phyloP scores from a whole-genome alignment of 64 coral and sea anemone genomes.

The Stylophora pistillata region DNA sequence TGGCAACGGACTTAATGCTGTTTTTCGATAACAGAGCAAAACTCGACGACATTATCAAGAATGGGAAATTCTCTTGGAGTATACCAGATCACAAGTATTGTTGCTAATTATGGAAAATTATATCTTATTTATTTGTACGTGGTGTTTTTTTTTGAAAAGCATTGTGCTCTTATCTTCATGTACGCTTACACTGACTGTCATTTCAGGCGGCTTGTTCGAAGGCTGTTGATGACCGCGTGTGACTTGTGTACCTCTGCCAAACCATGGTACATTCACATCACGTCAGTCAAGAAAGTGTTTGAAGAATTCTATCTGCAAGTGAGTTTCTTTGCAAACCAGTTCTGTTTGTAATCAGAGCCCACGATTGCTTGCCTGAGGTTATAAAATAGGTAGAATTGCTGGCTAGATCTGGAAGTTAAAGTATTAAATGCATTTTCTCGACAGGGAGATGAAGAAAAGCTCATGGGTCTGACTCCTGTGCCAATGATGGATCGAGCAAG shows the following conservation, averaged over 20 bases:
- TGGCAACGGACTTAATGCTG: conserved; percentile 79
- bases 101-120: too few relatives aligned
- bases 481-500: conserved; percentile 93
- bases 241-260: conserved; percentile 78
- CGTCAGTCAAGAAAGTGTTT: conserved; percentile 88
- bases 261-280: conserved; percentile 78
- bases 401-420: too few relatives aligned
- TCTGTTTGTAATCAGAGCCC: not conserved
- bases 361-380: too few relatives aligned
- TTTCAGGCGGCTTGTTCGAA: conserved; percentile 68
- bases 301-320: conserved; percentile 98
- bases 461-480: conserved; percentile 70
- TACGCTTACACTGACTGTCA: not conserved
- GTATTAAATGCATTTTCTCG: not conserved
- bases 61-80: conserved; percentile 66
- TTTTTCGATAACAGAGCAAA: conserved; percentile 78
- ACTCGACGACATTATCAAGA: conserved; percentile 58
- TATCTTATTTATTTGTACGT: not conserved
- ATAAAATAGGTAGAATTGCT: too few relatives aligned
- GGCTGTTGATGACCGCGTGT: conserved; percentile 83
- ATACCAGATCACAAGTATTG: conserved; percentile 75
- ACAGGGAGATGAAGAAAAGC: conserved; percentile 94
- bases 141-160: too few relatives aligned
- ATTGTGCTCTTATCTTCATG: not conserved
- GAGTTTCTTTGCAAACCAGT: not conserved